Conservation (phyloP, 2,797 vertebrate species). For the Myripristis jacobus region DNA sequence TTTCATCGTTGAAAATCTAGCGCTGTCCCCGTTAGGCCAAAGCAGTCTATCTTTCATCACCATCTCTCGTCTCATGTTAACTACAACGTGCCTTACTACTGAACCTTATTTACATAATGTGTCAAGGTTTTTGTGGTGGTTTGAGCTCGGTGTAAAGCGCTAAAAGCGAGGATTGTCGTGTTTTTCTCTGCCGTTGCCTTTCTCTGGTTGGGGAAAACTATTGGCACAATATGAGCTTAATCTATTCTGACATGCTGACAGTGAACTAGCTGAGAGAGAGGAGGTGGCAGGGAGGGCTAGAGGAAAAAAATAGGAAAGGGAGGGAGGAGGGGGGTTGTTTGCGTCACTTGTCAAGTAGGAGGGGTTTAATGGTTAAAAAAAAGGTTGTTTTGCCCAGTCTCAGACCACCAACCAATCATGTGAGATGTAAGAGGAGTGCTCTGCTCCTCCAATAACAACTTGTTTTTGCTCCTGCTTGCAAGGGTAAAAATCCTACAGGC, state of each 20-base stretch:
- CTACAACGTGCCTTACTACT: conserved; percentile 73
- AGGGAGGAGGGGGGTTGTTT: conserved; percentile 37
- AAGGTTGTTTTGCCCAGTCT: conserved; percentile 71
- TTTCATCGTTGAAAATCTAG: conserved; percentile 6
- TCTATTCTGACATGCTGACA: conserved; percentile 73
- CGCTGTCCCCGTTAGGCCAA: conserved; percentile 41
- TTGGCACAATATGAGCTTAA: conserved; percentile 63
- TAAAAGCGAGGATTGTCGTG: conserved; percentile 24
- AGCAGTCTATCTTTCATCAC: conserved; percentile 39
- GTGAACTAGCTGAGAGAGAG: conserved; percentile 64
- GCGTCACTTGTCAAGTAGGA: conserved; percentile 70
- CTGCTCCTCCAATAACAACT: conserved; percentile 63
- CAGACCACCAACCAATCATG: conserved; percentile 67
- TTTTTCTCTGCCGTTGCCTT: conserved; percentile 32
- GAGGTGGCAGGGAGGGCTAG: conserved; percentile 59
- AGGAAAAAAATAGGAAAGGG: conserved; percentile 49
- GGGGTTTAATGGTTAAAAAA: conserved; percentile 33
- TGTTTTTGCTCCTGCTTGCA: conserved; percentile 57
- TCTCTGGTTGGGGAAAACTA: conserved; percentile 44
- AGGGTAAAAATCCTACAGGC: conserved; percentile 18
- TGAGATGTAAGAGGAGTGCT: conserved; percentile 40
- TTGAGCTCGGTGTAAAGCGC: conserved; percentile 44
- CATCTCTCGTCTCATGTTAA: conserved; percentile 19
- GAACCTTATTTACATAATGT: conserved; percentile 18
- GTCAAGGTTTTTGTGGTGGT: conserved; percentile 17